Percentiles rank a stretch among this genome's conserved stretches.
phyloP scores from a whole-genome alignment of 2,113 vertebrate species.

The Gavialis gangeticus region DNA sequence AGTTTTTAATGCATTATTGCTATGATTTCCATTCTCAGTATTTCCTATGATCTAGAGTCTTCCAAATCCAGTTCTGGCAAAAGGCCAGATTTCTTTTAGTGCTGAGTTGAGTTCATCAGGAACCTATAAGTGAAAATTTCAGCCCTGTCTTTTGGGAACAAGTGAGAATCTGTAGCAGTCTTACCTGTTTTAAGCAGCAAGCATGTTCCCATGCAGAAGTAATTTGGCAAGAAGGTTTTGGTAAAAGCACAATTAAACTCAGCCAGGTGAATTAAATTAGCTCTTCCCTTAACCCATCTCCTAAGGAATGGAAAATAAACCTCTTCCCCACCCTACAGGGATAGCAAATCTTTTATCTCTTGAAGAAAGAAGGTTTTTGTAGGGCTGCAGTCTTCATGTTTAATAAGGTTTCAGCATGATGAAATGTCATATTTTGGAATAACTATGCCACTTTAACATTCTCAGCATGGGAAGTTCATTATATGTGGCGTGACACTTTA shows the following conservation, averaged over 20 bases:
- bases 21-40: neutral
- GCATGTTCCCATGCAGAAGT: constrained; percentile 70
- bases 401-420: neutral
- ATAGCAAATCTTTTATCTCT: constrained; percentile 3
- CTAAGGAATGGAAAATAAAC: constrained; percentile 37
- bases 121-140: constrained; percentile 62
- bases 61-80: constrained; percentile 57
- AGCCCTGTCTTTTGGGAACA: neutral
- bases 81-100: neutral
- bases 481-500: neutral
- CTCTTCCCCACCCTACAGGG: neutral
- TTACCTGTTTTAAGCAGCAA: constrained; percentile 79
- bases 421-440: neutral
- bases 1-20: constrained; percentile 72
- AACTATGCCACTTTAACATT: neutral
- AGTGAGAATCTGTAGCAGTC: neutral
- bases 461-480: neutral
- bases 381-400: neutral
- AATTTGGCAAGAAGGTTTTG: constrained; percentile 31
- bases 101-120: neutral
- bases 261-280: constrained; percentile 3
- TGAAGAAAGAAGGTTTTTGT: neutral
- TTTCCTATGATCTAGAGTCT: constrained; percentile 28
- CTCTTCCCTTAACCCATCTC: constrained; percentile 7
- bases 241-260: constrained; percentile 10